Evolutionary conservation across 2,888 invertebrate species (phyloP), one percentile per base, ranked within the genome.

Genomic region (Julus scandinavius): DNA sequence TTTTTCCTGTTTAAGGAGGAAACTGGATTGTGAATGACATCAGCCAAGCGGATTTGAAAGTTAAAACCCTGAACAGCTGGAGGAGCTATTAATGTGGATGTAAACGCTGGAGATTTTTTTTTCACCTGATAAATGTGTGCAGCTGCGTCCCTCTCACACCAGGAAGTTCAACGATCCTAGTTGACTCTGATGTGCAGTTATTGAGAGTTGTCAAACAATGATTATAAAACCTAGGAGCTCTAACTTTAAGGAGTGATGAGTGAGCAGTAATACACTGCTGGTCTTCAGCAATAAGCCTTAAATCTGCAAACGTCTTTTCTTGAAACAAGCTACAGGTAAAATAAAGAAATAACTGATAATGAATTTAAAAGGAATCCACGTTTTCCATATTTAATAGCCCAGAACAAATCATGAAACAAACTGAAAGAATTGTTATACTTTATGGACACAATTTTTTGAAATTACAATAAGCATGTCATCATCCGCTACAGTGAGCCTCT

Each of bases 281-380:
- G 49, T 54, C 86, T 17, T 50, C 50, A 13, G 29, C 13, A 29
- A 86, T 50, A 13, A 86, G 20, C 50, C 15, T 49, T 49, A 86
- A 3, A 86, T 86, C 86, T 49, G 86, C 45, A 86, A 49, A 86
- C n/a, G 86, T n/a, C 49, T 86, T 45, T 38, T 45, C 45, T 15
- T 86, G 15, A 49, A 86, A 86, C 86, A 86, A 50, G 38, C 86
- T 86, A 29, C n/a, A 29, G 50, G n/a, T 17, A 85, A 85, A 85
- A 45, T 41, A 6, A 85, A 2, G 50, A 2, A 50, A 50, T 50
- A 7, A 11, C 50, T n/a, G n/a, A n/a, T n/a, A n/a, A n/a, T n/a
- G n/a, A n/a, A n/a, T n/a, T n/a, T n/a, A n/a, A n/a, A n/a, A n/a
- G n/a, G n/a, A n/a, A n/a, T n/a, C n/a, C n/a, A n/a, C n/a, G n/a